phyloP scores from a whole-genome alignment of 2,797 vertebrate genomes.

The Morus bassanus region DNA sequence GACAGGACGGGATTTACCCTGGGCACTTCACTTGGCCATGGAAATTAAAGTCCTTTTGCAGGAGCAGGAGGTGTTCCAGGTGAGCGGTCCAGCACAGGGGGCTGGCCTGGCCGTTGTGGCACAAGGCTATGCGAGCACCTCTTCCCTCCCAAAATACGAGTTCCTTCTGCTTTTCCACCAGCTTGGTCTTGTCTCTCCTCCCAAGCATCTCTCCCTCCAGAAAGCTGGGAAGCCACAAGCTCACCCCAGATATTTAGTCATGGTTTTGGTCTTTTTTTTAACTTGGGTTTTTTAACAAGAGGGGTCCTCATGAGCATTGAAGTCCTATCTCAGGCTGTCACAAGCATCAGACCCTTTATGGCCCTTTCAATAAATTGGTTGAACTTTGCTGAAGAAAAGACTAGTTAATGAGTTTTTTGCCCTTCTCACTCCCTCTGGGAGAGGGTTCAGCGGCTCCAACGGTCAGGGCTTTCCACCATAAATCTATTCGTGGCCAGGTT shows the following conservation, averaged over 20 bases:
- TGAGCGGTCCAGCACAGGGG: not conserved
- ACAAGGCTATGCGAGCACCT: not conserved
- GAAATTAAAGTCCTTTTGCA: not conserved
- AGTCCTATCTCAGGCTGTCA: not conserved
- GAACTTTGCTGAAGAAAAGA: not conserved
- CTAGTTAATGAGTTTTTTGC: not conserved
- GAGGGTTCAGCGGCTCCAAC: not conserved
- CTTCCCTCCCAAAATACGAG: not conserved
- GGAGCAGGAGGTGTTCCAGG: not conserved
- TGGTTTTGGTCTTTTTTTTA: not conserved
- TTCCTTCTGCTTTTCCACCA: not conserved
- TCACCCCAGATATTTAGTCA: not conserved
- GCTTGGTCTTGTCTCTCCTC: not conserved
- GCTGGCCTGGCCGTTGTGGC: not conserved
- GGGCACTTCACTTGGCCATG: not conserved
- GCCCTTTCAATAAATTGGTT: not conserved
- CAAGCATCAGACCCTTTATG: not conserved
- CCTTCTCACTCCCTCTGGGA: not conserved
- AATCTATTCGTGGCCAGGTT: not conserved
- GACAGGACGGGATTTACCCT: not conserved
- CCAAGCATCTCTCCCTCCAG: not conserved
- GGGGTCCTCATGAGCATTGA: not conserved
- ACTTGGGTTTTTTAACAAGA: not conserved
- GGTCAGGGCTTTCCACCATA: not conserved
- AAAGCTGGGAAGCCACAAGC: not conserved